Percentiles rank a stretch among this genome's conserved stretches.
Conservation (phyloP, 1,140 invertebrate species). For the Littorina saxatilis region DNA sequence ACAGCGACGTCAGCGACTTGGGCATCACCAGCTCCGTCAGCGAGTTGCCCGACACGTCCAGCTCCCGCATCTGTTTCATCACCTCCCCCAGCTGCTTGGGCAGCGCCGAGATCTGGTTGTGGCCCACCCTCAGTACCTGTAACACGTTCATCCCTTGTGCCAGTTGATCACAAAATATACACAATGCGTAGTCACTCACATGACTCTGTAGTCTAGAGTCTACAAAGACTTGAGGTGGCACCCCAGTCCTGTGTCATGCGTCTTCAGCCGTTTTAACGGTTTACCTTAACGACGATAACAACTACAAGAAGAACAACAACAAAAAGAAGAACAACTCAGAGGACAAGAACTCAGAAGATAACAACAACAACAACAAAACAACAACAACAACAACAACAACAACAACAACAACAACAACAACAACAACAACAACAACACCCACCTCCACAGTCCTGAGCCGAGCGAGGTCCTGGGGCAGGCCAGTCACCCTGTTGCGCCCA, state of each 20-base stretch:
- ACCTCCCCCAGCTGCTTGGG: constrained; percentile 60
- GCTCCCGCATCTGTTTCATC: constrained; percentile 53
- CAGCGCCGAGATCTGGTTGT: constrained; percentile 61
- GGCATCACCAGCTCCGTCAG: constrained; percentile 67
- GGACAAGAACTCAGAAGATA: no score
- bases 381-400: no score
- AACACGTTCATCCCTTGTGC: no score
- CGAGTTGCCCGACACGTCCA: constrained; percentile 63
- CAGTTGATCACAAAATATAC: no score
- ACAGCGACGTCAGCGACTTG: constrained; percentile 60
- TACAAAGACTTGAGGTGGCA: no score
- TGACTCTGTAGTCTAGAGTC: no score
- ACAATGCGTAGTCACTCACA: no score
- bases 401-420: no score
- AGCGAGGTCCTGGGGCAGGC: constrained; percentile 65
- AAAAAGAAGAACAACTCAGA: neutral
- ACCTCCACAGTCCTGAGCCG: constrained; percentile 58
- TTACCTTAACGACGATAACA: neutral
- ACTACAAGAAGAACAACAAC: neutral
- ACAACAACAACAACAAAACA: no score
- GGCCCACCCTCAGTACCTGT: constrained; percentile 38
- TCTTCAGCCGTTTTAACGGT: no score
- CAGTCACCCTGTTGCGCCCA: constrained; percentile 64
- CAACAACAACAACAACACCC: no score
- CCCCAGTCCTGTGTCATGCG: no score